These are phyloP conservation scores for Calameuta idolon DNA, from an alignment of 2,888 invertebrate species.

Conservation along the genomic window DNA sequence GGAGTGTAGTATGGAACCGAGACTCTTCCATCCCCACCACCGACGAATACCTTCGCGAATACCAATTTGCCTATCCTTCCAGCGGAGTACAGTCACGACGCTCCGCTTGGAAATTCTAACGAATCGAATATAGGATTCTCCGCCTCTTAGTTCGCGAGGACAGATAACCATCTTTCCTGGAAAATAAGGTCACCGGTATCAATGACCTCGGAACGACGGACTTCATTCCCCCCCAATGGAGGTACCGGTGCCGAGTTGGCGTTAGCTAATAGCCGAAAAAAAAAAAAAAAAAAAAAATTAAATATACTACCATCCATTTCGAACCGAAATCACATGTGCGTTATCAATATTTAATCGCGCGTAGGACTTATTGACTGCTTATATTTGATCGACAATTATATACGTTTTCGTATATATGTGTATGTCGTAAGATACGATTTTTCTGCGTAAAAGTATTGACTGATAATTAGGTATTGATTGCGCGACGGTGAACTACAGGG, in stretches of 20 bases:
- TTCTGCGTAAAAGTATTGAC: neutral
- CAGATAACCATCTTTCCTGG: constrained; percentile 21
- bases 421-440: neutral
- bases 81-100: neutral
- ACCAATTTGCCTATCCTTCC: neutral
- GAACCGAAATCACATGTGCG: neutral
- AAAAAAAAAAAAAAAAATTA: neutral
- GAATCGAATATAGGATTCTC: neutral
- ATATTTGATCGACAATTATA: neutral
- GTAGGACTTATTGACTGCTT: neutral
- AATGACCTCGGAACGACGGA: neutral
- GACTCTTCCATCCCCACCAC: neutral
- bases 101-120: neutral
- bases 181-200: constrained; percentile 29
- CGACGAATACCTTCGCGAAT: neutral
- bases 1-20: constrained; percentile 20
- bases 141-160: neutral
- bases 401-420: neutral
- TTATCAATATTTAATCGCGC: neutral
- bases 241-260: neutral
- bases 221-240: neutral
- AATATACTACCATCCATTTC: neutral
- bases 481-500: neutral
- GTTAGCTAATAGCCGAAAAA: neutral
- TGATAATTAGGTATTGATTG: neutral